Base-by-base conservation (phyloP, 1,140 invertebrate species). In the Cotesia typhae region DNA sequence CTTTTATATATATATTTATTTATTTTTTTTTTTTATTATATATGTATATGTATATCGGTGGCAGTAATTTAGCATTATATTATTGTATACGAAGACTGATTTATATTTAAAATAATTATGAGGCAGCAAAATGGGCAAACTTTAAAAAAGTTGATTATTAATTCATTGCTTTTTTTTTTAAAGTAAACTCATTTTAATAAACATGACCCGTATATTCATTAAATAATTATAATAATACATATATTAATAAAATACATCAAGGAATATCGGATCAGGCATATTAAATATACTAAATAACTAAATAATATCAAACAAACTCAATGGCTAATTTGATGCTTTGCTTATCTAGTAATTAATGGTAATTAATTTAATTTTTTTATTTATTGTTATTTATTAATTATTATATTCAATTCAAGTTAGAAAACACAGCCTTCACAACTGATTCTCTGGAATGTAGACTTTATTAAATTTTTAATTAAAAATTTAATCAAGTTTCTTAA, bases 181-280 rank as follows among this genome's bases (percentile, higher is more conserved):
- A 73, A 75, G 61, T 61, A 68, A 65, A 70, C 70, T 74, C 53
- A 74, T 71, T 68, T 71, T 71, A 20, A 51, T 63, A 76, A 68
- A 78, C 76, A 35, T 80, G 74, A 80, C 78, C 74, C 76, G 75
- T 60, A 80, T 78, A 75, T 79, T 76, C 74, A 64, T 59, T 47
- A n/a, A 53, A 70, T 17, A 17, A 70, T 47, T 6, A 47, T 47
- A 28, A 28, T 28, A 28, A 28, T 28, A 51, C 47, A 55, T 14
- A 14, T 1, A 55, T 55, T 55, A 55, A 55, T 55, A 55, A 55
- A 55, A 55, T 14, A 55, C 41, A 47, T 47, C 41, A 47, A 35
- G 78, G 71, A 68, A 77, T 79, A 79, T 79, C 73, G 78, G 74
- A 79, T 76, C 75, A 79, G 76, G 77, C n/a, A 55, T 17, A 14